A percentile compares a stretch with the other conserved stretches of the same genome.
These are phyloP conservation scores for Microplitis deprimator DNA, from an alignment of 2,888 invertebrate species.

Conservation along the genomic window DNA sequence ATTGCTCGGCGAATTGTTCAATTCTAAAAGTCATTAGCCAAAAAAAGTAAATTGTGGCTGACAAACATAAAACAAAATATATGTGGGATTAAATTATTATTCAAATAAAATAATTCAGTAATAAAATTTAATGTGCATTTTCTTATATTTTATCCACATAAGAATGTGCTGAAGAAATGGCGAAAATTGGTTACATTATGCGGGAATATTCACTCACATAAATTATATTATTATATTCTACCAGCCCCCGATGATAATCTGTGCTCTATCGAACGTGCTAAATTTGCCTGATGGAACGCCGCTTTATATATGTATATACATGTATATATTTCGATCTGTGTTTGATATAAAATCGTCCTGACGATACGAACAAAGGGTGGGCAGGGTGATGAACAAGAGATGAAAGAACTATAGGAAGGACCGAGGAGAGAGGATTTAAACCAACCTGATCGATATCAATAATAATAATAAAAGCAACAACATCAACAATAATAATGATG, in stretches of 20 bases:
- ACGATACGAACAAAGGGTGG: slow-evolving; percentile 16
- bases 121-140: slow-evolving; percentile 6
- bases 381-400: slow-evolving; percentile 24
- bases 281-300: slow-evolving; percentile 42
- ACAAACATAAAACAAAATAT: neutral
- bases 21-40: neutral
- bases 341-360: slow-evolving; percentile 21
- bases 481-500: slow-evolving; percentile 41
- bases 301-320: neutral
- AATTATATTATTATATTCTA: slow-evolving; percentile 38
- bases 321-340: slow-evolving; percentile 47
- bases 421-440: slow-evolving; percentile 33
- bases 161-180: slow-evolving; percentile 15
- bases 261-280: slow-evolving; percentile 49
- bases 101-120: slow-evolving; percentile 10
- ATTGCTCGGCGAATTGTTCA: neutral
- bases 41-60: neutral
- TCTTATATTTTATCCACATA: slow-evolving; percentile 3
- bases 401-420: slow-evolving; percentile 31
- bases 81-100: neutral
- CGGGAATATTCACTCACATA: slow-evolving; percentile 25
- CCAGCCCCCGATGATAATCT: slow-evolving; percentile 41
- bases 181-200: slow-evolving; percentile 36
- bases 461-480: slow-evolving; percentile 53
- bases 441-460: slow-evolving; percentile 60